Percentiles rank a stretch among this genome's conserved stretches.
Conservation (phyloP, 23 tunicate species). For the Phallusia fumigata region DNA sequence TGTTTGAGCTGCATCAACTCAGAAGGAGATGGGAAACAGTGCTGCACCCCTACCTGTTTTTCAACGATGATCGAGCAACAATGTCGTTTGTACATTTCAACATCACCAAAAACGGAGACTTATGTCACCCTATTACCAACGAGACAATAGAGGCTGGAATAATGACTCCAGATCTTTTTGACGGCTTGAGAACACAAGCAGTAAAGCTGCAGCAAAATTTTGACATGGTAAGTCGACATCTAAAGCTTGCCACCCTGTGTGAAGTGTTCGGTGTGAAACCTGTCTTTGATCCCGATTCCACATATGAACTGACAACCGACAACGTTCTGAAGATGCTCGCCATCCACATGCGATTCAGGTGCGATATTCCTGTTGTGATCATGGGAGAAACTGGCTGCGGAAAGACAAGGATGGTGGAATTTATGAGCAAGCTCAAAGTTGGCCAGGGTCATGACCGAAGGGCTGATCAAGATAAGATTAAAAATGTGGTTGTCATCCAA, state of each 20-base stretch:
- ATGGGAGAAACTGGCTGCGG: constrained; percentile 87
- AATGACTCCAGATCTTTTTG: neutral
- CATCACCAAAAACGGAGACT: constrained; percentile 34
- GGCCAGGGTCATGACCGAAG: no score
- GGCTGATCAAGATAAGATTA: neutral
- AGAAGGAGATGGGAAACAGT: constrained; percentile 52
- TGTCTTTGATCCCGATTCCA: constrained; percentile 50
- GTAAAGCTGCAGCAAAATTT: constrained; percentile 47
- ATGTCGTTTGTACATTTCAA: constrained; percentile 65
- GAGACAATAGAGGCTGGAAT: constrained; percentile 25
- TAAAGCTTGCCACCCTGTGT: constrained; percentile 35
- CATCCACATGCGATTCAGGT: constrained; percentile 57
- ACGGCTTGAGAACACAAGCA: constrained; percentile 31
- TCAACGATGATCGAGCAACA: constrained; percentile 47
- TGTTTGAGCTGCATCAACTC: constrained; percentile 37
- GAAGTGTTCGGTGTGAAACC: constrained; percentile 44
- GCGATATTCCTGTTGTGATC: constrained; percentile 64
- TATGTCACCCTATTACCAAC: constrained; percentile 31
- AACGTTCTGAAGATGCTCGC: constrained; percentile 72
- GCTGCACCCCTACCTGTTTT: constrained; percentile 64
- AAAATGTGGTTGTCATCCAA: constrained; percentile 37
- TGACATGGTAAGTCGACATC: constrained; percentile 24
- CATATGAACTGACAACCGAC: constrained; percentile 77
- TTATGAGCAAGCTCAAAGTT: constrained; percentile 49
- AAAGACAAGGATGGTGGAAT: constrained; percentile 71